These are phyloP conservation scores for Plagodis dolabraria DNA, from an alignment of 2,888 invertebrate species.

Conservation along the genomic window DNA sequence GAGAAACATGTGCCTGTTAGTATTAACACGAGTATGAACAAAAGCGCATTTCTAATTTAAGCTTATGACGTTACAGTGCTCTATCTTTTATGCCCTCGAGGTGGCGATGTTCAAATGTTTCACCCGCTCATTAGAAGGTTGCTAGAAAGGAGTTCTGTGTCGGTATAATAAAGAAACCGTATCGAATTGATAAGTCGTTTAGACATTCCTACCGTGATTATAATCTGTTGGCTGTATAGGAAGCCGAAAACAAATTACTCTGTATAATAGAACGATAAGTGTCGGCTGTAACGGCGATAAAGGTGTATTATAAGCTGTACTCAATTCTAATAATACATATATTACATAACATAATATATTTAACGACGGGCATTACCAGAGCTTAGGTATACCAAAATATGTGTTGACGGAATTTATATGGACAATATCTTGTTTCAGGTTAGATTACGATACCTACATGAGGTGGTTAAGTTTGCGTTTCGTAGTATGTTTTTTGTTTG, in stretches of 20 bases:
- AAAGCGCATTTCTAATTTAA: conserved; percentile 29
- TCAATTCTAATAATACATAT: conserved; percentile 46
- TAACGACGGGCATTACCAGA: conserved; percentile 15
- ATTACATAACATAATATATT: conserved; percentile 18
- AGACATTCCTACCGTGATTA: conserved; percentile 65
- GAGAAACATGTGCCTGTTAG: conserved; percentile 40
- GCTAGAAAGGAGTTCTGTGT: conserved; percentile 20
- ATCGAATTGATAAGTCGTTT: conserved; percentile 69
- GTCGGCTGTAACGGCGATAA: conserved; percentile 43
- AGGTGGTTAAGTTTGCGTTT: too few species aligned
- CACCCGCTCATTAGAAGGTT: conserved; percentile 29
- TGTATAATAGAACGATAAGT: conserved; percentile 50
- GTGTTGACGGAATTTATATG: background rate
- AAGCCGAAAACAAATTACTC: conserved; percentile 71
- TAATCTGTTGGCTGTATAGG: conserved; percentile 59
- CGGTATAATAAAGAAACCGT: conserved; percentile 50
- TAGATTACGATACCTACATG: too few species aligned
- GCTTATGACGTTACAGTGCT: conserved; percentile 13
- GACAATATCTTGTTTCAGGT: too few species aligned
- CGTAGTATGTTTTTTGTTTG: too few species aligned
- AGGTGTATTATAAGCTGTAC: conserved; percentile 44
- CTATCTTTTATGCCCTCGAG: conserved; percentile 27
- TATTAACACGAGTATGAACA: conserved; percentile 29
- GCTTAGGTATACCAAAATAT: conserved; percentile 1
- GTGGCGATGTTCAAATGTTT: conserved; percentile 27